Percentiles rank a stretch among this genome's conserved stretches.
Evolutionary conservation across 1,140 invertebrate genomes (phyloP).

Genomic region (Wiebesia pumilae): DNA sequence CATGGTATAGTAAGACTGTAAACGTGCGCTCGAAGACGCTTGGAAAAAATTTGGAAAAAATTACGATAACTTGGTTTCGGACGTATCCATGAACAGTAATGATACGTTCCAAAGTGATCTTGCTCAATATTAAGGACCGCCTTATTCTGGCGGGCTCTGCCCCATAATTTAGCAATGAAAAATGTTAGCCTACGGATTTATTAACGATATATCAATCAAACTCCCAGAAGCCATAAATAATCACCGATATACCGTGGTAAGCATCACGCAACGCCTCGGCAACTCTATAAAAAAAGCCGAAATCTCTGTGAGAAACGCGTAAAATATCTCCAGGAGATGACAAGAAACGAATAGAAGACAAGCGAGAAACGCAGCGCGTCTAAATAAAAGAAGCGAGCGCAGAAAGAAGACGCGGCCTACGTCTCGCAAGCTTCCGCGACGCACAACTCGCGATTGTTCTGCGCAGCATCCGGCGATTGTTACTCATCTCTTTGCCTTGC

Average conservation of each 20-base stretch:
- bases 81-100: neutral
- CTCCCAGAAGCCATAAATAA: constrained; percentile 3
- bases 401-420: constrained; percentile 43
- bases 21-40: too few species aligned
- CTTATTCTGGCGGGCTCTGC: neutral
- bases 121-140: neutral
- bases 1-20: neutral
- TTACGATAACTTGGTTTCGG: neutral
- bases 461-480: constrained; percentile 52
- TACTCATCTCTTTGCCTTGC: constrained; percentile 28
- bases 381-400: constrained; percentile 32
- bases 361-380: neutral
- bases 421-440: constrained; percentile 25
- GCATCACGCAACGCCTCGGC: neutral
- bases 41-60: neutral
- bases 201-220: neutral
- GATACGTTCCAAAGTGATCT: neutral
- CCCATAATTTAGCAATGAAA: neutral
- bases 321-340: constrained; percentile 40
- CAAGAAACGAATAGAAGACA: constrained; percentile 46
- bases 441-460: constrained; percentile 33
- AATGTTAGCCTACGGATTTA: neutral
- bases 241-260: neutral
- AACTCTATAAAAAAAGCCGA: neutral
- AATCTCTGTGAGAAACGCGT: constrained; percentile 18